phyloP scores from a whole-genome alignment of 2,113 vertebrate genomes.

The Astur gentilis region DNA sequence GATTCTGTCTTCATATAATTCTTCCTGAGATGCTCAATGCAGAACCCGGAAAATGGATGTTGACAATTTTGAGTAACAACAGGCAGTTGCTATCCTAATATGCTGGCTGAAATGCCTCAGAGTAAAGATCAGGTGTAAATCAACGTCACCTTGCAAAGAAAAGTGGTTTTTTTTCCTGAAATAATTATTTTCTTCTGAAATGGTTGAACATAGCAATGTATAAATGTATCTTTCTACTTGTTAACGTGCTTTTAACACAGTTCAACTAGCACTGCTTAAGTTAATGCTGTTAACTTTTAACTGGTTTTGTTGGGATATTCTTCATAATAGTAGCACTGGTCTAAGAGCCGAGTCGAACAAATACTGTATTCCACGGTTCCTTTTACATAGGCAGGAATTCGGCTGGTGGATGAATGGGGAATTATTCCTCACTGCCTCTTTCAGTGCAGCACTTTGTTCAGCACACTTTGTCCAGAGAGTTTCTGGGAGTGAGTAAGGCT shows the following conservation, averaged over 20 bases:
- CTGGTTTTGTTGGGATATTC: not conserved
- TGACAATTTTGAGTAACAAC: not conserved
- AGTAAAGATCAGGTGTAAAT: not conserved
- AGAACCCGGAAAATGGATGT: conserved; percentile 21
- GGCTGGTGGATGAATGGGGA: not conserved
- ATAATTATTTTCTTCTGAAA: not conserved
- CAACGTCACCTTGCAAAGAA: not conserved
- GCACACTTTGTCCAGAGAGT: not conserved
- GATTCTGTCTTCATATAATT: conserved; percentile 29
- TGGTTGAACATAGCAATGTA: not conserved
- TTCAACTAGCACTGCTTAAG: not conserved
- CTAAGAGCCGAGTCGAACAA: not conserved
- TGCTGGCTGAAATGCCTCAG: not conserved
- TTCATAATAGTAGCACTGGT: not conserved
- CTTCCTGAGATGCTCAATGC: not conserved
- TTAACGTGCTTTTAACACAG: not conserved
- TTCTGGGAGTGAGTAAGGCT: not conserved
- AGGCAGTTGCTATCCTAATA: not conserved
- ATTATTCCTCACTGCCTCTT: not conserved
- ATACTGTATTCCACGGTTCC: not conserved
- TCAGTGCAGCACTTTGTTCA: not conserved
- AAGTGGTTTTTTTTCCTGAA: not conserved
- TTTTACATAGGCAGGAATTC: not conserved
- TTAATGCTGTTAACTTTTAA: not conserved
- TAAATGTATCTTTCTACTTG: not conserved